These are phyloP conservation scores for Plectus sambesii DNA, from an alignment of 1,140 invertebrate species.

Conservation along the genomic window DNA sequence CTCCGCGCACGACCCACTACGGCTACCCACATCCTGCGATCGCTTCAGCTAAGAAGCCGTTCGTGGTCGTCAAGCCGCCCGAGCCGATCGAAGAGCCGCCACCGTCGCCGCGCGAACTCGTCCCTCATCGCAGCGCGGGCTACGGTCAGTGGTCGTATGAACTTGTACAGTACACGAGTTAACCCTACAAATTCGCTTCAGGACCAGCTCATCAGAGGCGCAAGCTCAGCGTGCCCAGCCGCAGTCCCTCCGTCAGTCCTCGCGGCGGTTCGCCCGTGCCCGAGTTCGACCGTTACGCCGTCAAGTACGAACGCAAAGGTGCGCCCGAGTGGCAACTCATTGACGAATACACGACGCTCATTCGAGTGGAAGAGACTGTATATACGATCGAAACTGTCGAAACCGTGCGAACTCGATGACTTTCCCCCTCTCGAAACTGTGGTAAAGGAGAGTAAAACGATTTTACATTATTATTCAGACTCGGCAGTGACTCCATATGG, in stretches of 20 bases:
- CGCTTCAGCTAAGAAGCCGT: not conserved
- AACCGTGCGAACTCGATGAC: conserved; percentile 1
- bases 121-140: conserved; percentile 26
- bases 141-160: conserved; percentile 16
- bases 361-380: conserved; percentile 17
- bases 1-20: conserved; percentile 8
- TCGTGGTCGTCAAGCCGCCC: conserved; percentile 6
- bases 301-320: conserved; percentile 21
- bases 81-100: conserved; percentile 12
- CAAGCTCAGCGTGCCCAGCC: conserved; percentile 21
- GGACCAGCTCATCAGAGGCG: conserved; percentile 26
- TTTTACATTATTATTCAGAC: conserved; percentile 15
- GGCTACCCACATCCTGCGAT: conserved; percentile 12
- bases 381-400: conserved; percentile 12
- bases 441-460: too few species aligned
- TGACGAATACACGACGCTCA: conserved; percentile 17
- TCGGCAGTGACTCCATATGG: conserved; percentile 24
- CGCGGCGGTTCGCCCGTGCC: conserved; percentile 6
- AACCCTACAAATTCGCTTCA: conserved; percentile 3
- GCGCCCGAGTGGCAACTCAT: conserved; percentile 12
- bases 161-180: not conserved
- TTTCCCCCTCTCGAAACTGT: not conserved
- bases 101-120: conserved; percentile 20
- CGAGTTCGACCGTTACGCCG: conserved; percentile 22
- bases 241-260: conserved; percentile 16